Evolutionary conservation across 2,113 vertebrate genomes (phyloP).

Genomic region (Alethe castanea): DNA sequence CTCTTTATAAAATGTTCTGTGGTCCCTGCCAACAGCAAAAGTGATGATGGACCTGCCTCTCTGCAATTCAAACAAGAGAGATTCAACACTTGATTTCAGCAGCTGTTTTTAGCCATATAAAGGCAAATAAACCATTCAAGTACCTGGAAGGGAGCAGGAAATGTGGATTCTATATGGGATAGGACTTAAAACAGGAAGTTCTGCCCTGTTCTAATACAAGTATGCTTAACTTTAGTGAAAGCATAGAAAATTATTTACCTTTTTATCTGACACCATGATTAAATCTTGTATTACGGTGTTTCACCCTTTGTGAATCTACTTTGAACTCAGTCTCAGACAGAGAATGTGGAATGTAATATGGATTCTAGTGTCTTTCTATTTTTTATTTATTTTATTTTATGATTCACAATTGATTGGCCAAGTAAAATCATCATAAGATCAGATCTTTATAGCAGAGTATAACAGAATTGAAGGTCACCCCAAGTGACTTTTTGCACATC

Average conservation of each 20-base stretch:
- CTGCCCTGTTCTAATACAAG: background rate
- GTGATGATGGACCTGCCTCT: background rate
- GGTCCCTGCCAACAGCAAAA: background rate
- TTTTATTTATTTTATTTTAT: background rate
- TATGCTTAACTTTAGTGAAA: background rate
- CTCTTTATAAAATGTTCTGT: background rate
- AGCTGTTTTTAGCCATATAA: background rate
- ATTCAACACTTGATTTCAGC: background rate
- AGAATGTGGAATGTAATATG: background rate
- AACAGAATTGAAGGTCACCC: background rate
- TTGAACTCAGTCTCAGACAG: background rate
- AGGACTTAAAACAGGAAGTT: background rate
- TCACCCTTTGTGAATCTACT: background rate
- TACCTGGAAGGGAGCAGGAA: background rate
- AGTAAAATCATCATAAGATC: background rate
- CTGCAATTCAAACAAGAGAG: background rate
- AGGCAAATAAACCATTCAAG: background rate
- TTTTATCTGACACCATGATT: background rate
- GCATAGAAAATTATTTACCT: background rate
- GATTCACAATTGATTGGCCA: background rate
- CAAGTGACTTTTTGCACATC: background rate
- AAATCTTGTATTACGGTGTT: background rate
- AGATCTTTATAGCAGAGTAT: background rate
- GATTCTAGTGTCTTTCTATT: background rate
- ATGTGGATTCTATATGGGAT: fast-evolving